Evolutionary conservation across 2,113 vertebrate genomes (phyloP), one percentile per base, ranked within the genome.

Genomic region (Lepidothrix coronata): DNA sequence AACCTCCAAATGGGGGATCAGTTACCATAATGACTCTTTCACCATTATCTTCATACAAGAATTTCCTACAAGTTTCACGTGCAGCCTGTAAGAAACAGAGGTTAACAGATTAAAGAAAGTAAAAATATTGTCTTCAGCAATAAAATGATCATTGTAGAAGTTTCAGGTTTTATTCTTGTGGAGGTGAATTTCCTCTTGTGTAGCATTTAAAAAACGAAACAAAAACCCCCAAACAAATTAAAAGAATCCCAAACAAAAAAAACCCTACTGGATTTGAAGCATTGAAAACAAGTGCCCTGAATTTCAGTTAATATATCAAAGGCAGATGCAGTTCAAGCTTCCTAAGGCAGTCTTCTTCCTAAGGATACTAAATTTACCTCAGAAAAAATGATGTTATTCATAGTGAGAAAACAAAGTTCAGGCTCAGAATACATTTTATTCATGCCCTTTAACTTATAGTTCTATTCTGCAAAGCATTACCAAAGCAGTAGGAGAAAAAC

Each of bases 1-100:
- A 98, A 59, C 99, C 99, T 23, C 99, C 99, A 83, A 99, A 99
- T 0, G 99, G 99, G 31, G 99, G 99, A 97, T 99, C 99, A 4
- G 99, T 98, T 92, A 99, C 98, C 98, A 99, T 98, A 91, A 99
- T 98, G 74, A 98, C 97, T 83, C 97, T 98, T 91, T 97, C 94
- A 31, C 97, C 98, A 6, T 92, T 95, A 12, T 96, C 91, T 95
- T 99, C 98, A 54, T 31, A 43, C 87, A 99, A 97, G 96, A 99
- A 99, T 23, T 97, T 94, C 82, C 94, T 97, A 81, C 99, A 98
- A n/a, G 96, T 96, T 9, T 96, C 95, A 51, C 3, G 81, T 41
- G 98, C 98, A 39, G 96, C 96, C 99, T 99, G 89, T 35, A 97
- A 98, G 55, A 97, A 85, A 94, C 1, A 73, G 31, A 85, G 35